phyloP scores from a whole-genome alignment of 1,140 invertebrate species.

The Kradibia gibbosae region DNA sequence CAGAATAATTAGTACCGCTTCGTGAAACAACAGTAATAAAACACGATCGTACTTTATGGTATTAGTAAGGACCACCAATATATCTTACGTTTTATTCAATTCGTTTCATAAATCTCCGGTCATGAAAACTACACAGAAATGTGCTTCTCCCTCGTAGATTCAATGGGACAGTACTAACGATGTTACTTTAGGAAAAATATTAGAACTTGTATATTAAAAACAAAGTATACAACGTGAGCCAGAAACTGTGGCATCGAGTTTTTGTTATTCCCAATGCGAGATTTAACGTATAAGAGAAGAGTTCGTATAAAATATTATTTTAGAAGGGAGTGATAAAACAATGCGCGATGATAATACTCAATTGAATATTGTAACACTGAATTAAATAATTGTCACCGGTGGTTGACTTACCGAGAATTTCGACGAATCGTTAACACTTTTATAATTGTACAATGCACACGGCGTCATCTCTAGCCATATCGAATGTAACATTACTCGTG shows the following conservation, averaged over 20 bases:
- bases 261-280: background rate
- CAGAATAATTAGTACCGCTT: background rate
- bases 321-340: background rate
- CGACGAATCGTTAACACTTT: background rate
- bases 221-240: no score
- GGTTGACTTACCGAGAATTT: background rate
- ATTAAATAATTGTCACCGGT: conserved; percentile 1
- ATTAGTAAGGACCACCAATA: no score
- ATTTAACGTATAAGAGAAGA: no score
- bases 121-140: no score
- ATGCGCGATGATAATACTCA: background rate
- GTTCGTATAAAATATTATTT: no score
- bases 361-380: background rate
- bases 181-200: no score
- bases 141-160: no score
- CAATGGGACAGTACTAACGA: no score
- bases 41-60: background rate
- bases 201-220: no score
- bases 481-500: background rate
- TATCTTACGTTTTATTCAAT: no score
- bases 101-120: no score
- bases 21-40: background rate
- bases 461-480: background rate
- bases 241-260: no score
- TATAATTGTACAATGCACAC: background rate